Conservation (phyloP, 1,140 invertebrate species). For the Cepaea nemoralis region DNA sequence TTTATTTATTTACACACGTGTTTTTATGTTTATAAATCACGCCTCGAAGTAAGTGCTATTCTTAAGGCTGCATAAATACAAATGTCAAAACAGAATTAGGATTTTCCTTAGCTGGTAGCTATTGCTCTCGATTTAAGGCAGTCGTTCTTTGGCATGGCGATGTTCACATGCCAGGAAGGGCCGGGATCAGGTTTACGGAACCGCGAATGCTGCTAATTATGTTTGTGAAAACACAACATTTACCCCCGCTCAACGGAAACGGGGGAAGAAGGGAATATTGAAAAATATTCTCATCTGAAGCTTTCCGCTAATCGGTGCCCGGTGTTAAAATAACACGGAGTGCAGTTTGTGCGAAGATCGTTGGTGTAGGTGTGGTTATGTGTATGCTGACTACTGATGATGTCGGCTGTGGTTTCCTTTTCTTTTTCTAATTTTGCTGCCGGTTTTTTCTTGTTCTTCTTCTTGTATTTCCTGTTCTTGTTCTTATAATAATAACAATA, state of each 20-base stretch:
- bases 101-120: background rate
- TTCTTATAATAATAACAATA: no score
- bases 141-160: background rate
- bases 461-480: no score
- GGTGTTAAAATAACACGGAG: background rate
- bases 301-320: background rate
- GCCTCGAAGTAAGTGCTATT: background rate
- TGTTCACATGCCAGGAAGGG: background rate
- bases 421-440: no score
- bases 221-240: background rate
- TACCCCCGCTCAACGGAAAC: background rate
- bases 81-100: background rate
- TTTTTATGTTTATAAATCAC: background rate
- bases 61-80: background rate
- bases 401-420: no score
- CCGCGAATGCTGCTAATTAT: conserved; percentile 3
- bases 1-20: background rate
- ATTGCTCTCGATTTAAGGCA: background rate
- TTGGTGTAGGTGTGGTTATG: background rate
- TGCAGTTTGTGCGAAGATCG: background rate
- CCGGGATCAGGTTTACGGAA: background rate
- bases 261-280: background rate
- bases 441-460: no score
- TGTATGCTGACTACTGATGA: background rate
- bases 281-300: background rate